These are phyloP conservation scores for Leptestheria dahalacensis DNA, from an alignment of 1,140 invertebrate genomes.

Conservation along the genomic window DNA sequence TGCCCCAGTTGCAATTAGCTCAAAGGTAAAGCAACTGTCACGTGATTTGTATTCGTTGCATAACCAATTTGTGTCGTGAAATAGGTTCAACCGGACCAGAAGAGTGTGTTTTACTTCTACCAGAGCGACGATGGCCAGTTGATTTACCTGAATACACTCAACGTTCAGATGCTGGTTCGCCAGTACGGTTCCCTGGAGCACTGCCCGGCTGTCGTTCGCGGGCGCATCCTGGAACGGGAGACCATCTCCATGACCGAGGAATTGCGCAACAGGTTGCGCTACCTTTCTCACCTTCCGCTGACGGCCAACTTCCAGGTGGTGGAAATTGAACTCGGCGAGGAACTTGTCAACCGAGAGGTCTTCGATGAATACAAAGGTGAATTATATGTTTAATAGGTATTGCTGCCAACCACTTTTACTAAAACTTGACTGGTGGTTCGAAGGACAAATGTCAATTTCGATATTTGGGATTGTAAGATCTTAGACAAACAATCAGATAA, in stretches of 20 bases:
- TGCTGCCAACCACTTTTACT: too few species aligned
- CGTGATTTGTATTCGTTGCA: too few species aligned
- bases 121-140: slow-evolving; percentile 85
- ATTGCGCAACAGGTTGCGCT: slow-evolving; percentile 55
- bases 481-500: neutral
- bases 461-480: too few species aligned
- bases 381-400: too few species aligned
- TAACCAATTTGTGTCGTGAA: too few species aligned
- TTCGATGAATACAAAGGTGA: slow-evolving; percentile 47
- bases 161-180: slow-evolving; percentile 72
- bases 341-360: slow-evolving; percentile 48
- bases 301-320: slow-evolving; percentile 78
- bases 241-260: slow-evolving; percentile 67
- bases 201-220: slow-evolving; percentile 54
- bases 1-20: slow-evolving; percentile 10
- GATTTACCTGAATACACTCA: slow-evolving; percentile 79
- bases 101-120: slow-evolving; percentile 58
- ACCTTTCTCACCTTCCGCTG: slow-evolving; percentile 73
- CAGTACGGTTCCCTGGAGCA: slow-evolving; percentile 67
- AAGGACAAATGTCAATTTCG: neutral
- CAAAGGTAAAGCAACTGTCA: too few species aligned
- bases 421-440: neutral
- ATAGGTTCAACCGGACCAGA: slow-evolving; percentile 35
- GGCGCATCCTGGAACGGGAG: slow-evolving; percentile 67
- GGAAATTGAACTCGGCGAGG: slow-evolving; percentile 62